Evolutionary conservation across 2,113 vertebrate genomes (phyloP), one percentile per base, ranked within the genome.

Genomic region (Pagrus major): DNA sequence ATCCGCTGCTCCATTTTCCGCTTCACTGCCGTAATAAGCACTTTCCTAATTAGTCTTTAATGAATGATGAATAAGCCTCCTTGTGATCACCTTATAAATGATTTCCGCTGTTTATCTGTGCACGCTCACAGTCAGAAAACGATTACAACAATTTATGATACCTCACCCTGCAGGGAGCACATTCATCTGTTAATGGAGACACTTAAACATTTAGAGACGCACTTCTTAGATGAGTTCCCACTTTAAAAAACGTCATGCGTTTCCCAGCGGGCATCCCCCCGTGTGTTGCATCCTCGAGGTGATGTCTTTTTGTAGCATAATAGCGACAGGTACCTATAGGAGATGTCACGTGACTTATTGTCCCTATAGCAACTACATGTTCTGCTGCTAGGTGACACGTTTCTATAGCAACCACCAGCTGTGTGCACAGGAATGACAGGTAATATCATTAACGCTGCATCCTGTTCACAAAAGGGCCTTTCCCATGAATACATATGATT

Each of bases 381-480:
- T 59, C 83, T 59, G 89, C 88, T 89, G 71, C 83, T 56, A 59
- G 88, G 37, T 89, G 88, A 87, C 72, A 79, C 0, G 86, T 93
- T 90, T 87, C 90, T 89, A 91, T 93, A 86, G 91, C 88, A 92
- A 93, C 92, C 14, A 59, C 66, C 85, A 89, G 89, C 82, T 89
- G 86, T 87, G 74, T 71, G 81, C 81, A 60, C 54, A 51, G 52
- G 77, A 84, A 76, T 79, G 81, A 76, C 83, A 89, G 80, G 76
- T 76, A 39, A n/a, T 60, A 37, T 68, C 68, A 70, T 72, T 71
- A 64, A 47, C 39, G 25, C 31, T 37, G 37, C 49, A 31, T 66
- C 49, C 31, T 58, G 27, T 71, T 41, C 71, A 42, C 35, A 54
- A 46, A 76, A 33, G 61, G 54, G 42, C 16, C 21, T 72, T 79